Evolutionary conservation across 2,797 vertebrate genomes (phyloP), one percentile per base, ranked within the genome.

Genomic region (Tympanoctomys barrerae): DNA sequence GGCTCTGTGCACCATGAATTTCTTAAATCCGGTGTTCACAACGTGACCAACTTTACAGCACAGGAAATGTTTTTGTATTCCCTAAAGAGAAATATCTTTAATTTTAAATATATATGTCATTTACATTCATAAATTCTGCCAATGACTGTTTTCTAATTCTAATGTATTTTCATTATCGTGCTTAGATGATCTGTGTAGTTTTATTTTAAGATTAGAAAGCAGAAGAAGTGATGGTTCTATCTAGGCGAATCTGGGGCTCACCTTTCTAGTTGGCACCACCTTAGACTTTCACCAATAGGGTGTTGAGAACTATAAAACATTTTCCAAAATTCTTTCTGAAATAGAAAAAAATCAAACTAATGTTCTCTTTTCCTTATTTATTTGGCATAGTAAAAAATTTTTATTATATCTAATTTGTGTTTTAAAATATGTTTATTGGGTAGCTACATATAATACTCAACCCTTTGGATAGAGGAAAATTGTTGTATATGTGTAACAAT

Each of bases 201-300:
- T 94, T 46, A 42, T 94, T 94, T 92, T 81, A 85, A 89, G 84
- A 81, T 11, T 71, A 79, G 26, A 94, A 89, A 89, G 57, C 46
- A 89, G 4, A 52, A 92, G 33, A 52, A 92, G 33, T 42, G 70
- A 64, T n/a, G 36, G 19, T 52, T 91, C 11, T 26, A 79, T 12
- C 22, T 80, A 52, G 14, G n/a, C 64, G 79, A 87, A 86, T 16
- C 36, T 2, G 3, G 39, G 21, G 86, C 14, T 92, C 22, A 49
- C 13, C 3, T 52, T 84, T 70, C 28, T 36, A 54, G 70, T 19
- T 49, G 21, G 22, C 21, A 28, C 52, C 12, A 7, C 28, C 11
- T 52, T 79, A 19, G 62, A 59, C 39, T 82, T 91, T n/a, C 22
- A 71, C 39, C 33, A 87, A 54, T 1, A 59, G 22, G 26, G 14